phyloP scores from a whole-genome alignment of 2,888 invertebrate genomes.

The Teinopalpus imperialis region DNA sequence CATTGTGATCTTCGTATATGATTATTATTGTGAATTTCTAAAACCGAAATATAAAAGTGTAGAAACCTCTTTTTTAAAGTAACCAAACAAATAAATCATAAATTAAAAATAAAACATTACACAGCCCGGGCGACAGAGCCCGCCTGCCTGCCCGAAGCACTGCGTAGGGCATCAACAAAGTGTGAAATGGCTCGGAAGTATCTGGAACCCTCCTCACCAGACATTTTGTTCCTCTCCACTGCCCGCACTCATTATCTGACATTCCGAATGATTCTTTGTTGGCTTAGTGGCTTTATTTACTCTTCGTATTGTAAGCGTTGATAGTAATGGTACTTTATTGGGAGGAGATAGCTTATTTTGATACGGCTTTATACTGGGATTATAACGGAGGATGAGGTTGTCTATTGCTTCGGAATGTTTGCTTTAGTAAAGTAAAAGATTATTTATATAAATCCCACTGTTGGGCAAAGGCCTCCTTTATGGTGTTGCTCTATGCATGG shows the following conservation, averaged over 20 bases:
- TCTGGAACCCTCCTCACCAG: constrained; percentile 65
- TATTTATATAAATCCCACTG: no score
- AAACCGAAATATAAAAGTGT: neutral
- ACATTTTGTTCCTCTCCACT: constrained; percentile 73
- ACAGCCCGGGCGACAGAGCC: constrained; percentile 30
- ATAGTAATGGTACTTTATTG: constrained; percentile 21
- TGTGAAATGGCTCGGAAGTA: constrained; percentile 76
- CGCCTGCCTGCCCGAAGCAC: constrained; percentile 59
- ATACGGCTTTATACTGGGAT: neutral
- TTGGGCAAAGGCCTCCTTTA: no score
- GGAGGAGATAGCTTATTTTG: neutral
- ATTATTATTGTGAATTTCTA: no score
- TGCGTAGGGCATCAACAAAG: constrained; percentile 73
- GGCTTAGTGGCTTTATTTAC: constrained; percentile 76
- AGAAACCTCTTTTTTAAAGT: neutral
- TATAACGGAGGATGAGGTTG: no score
- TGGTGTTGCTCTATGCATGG: no score
- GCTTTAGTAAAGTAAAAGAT: no score
- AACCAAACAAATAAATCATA: constrained; percentile 13
- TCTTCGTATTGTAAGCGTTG: constrained; percentile 31
- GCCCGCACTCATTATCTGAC: constrained; percentile 74
- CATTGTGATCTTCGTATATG: no score
- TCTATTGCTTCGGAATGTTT: no score
- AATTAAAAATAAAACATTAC: constrained; percentile 28
- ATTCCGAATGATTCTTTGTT: constrained; percentile 66